Base-by-base conservation (phyloP, 2,888 invertebrate genomes). In the Epiblema foenella region DNA sequence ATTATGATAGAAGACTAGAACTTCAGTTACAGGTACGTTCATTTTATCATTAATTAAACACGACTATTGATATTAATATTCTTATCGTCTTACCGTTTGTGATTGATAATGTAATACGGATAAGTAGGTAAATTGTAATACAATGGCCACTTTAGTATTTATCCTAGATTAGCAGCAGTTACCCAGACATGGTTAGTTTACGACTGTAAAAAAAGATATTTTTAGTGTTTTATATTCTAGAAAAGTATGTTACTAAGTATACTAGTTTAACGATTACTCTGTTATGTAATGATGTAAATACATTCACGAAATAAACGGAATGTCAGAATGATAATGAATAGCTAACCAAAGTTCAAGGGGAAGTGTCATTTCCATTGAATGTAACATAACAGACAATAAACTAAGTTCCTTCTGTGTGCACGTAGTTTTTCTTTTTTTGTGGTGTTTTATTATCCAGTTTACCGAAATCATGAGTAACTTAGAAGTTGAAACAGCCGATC, bases 381-480 rank as follows among this genome's bases (percentile, higher is more conserved):
- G 20, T 18, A 11, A 56, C 37, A 20, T 11, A 52, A 8, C 20
- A 46, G 33, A 56, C 62, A 56, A 33, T 62, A 33, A 33, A 33
- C 29, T 29, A 39, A 33, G 54, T 52, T 29, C 52, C 20, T 18
- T 18, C 33, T 4, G 20, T 24, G 63, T 64, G 10, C 46, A 49
- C 49, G 56, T 24, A 12, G 12, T 18, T 49, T 69, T 42, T 29
- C 12, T 10, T 9, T 37, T 56, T 37, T 66, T 24, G 65, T 66
- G 56, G 37, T 8, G 18, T 60, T 24, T 24, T 8, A 42, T 37
- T 18, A 17, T 0, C 5, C 7, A 2, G 11, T 17, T 57, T 17
- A 17, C 46, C 65, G 49, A 56, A 70, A 78, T 74, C 68, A 89
- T 89, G 89, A 85, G 80, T 82, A 85, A 86, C 73, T 79, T 89